Conservation (phyloP, 2,888 invertebrate species). For the Polyploca ridens region DNA sequence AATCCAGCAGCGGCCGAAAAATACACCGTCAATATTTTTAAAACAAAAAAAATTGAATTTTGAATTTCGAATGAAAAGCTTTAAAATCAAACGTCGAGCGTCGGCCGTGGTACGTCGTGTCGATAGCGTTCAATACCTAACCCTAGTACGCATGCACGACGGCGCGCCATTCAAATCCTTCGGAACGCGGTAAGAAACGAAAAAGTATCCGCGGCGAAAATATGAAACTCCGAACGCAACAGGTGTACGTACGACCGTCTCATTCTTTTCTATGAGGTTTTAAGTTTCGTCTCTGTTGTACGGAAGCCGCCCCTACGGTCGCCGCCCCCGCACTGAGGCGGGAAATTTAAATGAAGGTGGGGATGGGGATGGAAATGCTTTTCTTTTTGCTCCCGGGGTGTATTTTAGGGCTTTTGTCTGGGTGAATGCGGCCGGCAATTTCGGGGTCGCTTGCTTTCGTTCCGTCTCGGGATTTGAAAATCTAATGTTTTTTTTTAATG, state of each 20-base stretch:
- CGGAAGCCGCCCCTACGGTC: slow-evolving; percentile 80
- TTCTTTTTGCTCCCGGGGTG: slow-evolving; percentile 82
- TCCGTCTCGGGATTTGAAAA: slow-evolving; percentile 72
- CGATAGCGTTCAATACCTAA: slow-evolving; percentile 74
- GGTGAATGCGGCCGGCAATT: slow-evolving; percentile 83
- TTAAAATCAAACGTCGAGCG: slow-evolving; percentile 56
- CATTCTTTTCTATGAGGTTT: slow-evolving; percentile 80
- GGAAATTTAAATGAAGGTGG: slow-evolving; percentile 82
- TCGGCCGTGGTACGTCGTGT: slow-evolving; percentile 42
- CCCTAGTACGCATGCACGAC: slow-evolving; percentile 74
- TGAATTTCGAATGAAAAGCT: slow-evolving; percentile 43
- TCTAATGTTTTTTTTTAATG: slow-evolving; percentile 60
- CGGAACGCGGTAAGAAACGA: slow-evolving; percentile 71
- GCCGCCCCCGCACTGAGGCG: slow-evolving; percentile 80
- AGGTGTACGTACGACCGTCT: slow-evolving; percentile 81
- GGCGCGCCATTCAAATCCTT: slow-evolving; percentile 75
- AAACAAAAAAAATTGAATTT: slow-evolving; percentile 27
- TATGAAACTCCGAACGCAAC: slow-evolving; percentile 78
- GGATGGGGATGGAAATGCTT: slow-evolving; percentile 80
- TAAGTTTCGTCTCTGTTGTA: slow-evolving; percentile 78
- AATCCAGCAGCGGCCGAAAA: slow-evolving; percentile 6
- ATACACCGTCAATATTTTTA: slow-evolving; percentile 13
- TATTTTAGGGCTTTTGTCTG: slow-evolving; percentile 83
- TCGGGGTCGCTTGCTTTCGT: slow-evolving; percentile 80
- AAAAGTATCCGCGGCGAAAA: slow-evolving; percentile 78